phyloP scores from a whole-genome alignment of 2,113 vertebrate genomes.

The Mandrillus leucophaeus region DNA sequence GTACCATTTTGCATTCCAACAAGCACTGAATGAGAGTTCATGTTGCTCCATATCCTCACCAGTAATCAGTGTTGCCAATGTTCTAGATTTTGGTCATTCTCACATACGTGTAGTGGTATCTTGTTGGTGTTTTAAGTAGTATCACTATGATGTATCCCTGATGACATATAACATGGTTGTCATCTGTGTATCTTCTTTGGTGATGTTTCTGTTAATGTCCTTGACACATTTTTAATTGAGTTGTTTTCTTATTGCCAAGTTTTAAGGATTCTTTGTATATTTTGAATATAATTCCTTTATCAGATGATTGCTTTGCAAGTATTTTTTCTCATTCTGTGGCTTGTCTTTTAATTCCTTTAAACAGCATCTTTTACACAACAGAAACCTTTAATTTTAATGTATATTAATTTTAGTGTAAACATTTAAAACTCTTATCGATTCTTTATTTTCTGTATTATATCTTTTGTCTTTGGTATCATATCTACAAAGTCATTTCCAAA shows the following conservation, averaged over 20 bases:
- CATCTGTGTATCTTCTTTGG: not conserved
- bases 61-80: not conserved
- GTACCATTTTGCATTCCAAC: not conserved
- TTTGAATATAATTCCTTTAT: not conserved
- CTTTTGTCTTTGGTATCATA: not conserved
- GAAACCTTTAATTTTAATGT: not conserved
- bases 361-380: not conserved
- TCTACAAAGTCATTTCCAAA: not conserved
- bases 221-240: not conserved
- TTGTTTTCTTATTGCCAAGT: not conserved
- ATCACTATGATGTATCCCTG: not conserved
- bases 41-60: not conserved
- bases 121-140: not conserved
- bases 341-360: not conserved
- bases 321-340: not conserved
- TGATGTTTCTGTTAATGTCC: not conserved
- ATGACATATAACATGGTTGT: not conserved
- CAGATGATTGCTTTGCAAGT: not conserved
- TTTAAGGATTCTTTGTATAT: not conserved
- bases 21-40: not conserved
- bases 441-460: not conserved
- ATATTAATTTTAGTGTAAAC: not conserved
- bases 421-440: not conserved
- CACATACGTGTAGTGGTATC: not conserved
- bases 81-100: not conserved